Percentiles rank a stretch among this genome's conserved stretches.
phyloP scores from a whole-genome alignment of 2,888 invertebrate species.

The Heliconius ismenius region DNA sequence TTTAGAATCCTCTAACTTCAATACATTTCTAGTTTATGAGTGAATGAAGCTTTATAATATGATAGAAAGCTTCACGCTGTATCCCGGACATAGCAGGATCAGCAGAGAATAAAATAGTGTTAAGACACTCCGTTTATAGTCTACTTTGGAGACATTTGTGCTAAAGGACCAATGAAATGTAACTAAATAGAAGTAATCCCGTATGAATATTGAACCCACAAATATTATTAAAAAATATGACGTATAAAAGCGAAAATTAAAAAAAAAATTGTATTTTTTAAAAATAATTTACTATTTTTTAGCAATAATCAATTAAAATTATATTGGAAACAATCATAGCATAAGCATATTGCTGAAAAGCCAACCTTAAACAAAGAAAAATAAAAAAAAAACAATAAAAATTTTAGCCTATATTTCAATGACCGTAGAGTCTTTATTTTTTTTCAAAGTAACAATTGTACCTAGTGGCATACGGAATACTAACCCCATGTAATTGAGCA shows the following conservation, averaged over 20 bases:
- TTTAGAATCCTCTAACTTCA: background rate
- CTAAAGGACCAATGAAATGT: no score
- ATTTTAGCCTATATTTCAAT: conserved; percentile 39
- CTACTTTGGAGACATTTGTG: no score
- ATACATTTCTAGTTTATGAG: background rate
- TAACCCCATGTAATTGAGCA: conserved; percentile 55
- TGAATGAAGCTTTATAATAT: no score
- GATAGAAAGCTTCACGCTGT: background rate
- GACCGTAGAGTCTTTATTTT: conserved; percentile 36
- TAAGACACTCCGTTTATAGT: no score
- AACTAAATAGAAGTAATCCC: no score
- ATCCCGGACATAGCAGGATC: background rate
- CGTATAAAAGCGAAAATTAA: background rate
- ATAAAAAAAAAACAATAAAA: conserved; percentile 15
- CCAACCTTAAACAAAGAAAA: conserved; percentile 15
- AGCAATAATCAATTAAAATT: background rate
- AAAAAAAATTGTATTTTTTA: background rate
- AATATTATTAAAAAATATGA: background rate
- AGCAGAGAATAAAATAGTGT: background rate
- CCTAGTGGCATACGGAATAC: conserved; percentile 47
- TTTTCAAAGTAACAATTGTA: conserved; percentile 34
- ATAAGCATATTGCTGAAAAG: background rate
- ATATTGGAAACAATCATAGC: background rate
- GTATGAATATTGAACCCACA: no score
- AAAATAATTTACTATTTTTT: background rate